These are phyloP conservation scores for Aphidius colemani DNA, from an alignment of 2,888 invertebrate genomes.

Conservation along the genomic window DNA sequence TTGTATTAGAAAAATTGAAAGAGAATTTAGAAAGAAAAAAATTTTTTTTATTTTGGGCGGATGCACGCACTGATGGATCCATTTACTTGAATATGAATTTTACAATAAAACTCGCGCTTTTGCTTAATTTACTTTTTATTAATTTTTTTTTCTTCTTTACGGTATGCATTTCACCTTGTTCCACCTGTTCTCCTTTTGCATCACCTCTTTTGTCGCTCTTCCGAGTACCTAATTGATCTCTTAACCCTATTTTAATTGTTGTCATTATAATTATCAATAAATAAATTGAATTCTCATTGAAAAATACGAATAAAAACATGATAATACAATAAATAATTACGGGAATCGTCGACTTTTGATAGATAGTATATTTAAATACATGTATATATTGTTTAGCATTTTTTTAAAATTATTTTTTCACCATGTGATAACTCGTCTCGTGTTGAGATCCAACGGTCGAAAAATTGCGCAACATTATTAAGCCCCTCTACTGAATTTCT, in stretches of 20 bases:
- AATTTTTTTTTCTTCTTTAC: conserved; percentile 35
- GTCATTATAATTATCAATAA: no score
- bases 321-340: no score
- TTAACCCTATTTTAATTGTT: no score
- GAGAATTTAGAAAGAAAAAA: not conserved
- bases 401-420: conserved; percentile 16
- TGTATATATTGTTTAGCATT: not conserved
- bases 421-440: conserved; percentile 6
- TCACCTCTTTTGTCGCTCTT: no score
- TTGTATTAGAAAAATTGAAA: not conserved
- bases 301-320: no score
- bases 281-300: no score
- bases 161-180: conserved; percentile 1
- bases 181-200: conserved; percentile 10
- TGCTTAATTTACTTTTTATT: not conserved
- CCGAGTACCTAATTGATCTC: no score
- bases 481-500: conserved; percentile 26
- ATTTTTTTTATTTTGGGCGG: not conserved
- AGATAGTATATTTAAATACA: no score
- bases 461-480: conserved; percentile 41
- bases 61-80: conserved; percentile 13
- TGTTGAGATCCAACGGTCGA: conserved; percentile 42
- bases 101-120: not conserved
- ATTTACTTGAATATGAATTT: conserved; percentile 9
- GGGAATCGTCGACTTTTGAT: no score